Conservation (phyloP, 1,140 invertebrate species). For the Tetramorium alpestre region DNA sequence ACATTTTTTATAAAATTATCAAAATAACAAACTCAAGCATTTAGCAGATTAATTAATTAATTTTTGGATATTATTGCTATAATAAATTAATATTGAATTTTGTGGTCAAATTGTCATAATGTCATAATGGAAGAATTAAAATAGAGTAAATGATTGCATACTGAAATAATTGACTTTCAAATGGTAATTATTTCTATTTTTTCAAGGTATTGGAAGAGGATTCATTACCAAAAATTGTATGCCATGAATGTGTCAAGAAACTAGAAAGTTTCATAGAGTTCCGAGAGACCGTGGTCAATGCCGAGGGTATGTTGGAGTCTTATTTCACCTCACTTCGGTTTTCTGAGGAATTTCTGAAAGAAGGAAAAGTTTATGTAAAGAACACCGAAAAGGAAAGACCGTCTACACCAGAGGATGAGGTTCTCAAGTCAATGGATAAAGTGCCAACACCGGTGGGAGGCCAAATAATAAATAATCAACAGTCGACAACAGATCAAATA, state of each 20-base stretch:
- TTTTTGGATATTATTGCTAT: neutral
- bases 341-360: constrained; percentile 88
- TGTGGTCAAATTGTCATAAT: neutral
- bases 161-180: neutral
- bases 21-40: neutral
- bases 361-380: constrained; percentile 87
- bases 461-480: constrained; percentile 69
- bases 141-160: neutral
- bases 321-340: constrained; percentile 88
- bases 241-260: constrained; percentile 88
- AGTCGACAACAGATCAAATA: constrained; percentile 67
- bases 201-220: constrained; percentile 89
- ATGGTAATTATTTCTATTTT: constrained; percentile 31
- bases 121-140: neutral
- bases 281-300: constrained; percentile 88
- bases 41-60: neutral
- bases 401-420: constrained; percentile 74
- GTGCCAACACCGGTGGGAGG: constrained; percentile 53
- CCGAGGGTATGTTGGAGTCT: constrained; percentile 89
- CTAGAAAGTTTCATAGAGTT: constrained; percentile 88
- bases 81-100: neutral
- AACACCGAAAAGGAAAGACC: constrained; percentile 80
- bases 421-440: constrained; percentile 80
- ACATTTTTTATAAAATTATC: neutral
- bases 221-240: constrained; percentile 90